Evolutionary conservation across 1,140 invertebrate species (phyloP).

Genomic region (Atta colombica): DNA sequence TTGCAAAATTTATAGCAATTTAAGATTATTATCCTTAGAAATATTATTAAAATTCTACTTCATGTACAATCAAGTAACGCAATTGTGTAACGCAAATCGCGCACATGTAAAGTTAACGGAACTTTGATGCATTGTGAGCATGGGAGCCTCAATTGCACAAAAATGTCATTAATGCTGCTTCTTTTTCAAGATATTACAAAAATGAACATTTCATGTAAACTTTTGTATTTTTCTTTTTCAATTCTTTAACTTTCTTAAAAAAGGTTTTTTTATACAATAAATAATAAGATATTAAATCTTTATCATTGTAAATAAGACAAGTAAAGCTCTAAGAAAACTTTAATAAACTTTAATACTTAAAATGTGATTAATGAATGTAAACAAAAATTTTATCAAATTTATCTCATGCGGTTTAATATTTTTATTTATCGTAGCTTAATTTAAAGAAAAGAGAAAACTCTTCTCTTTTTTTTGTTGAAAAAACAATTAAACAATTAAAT

Average conservation of each 20-base stretch:
- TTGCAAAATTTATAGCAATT: not conserved
- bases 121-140: slow-evolving; percentile 11
- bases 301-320: not conserved
- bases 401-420: not conserved
- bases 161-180: slow-evolving; percentile 16
- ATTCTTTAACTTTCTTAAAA: not conserved
- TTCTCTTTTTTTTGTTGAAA: not conserved
- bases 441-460: no score
- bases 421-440: not conserved
- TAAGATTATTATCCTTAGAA: not conserved
- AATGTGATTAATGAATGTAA: not conserved
- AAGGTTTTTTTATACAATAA: not conserved
- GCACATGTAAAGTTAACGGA: slow-evolving; percentile 56
- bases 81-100: slow-evolving; percentile 34
- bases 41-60: not conserved
- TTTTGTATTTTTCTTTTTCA: not conserved
- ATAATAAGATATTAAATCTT: not conserved
- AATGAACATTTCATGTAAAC: not conserved
- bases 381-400: slow-evolving; percentile 2
- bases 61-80: not conserved
- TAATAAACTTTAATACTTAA: not conserved
- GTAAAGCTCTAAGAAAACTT: not conserved
- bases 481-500: not conserved
- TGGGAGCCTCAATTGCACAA: not conserved
- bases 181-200: slow-evolving; percentile 1